Evolutionary conservation across 2,888 invertebrate genomes (phyloP), one percentile per base, ranked within the genome.

Genomic region (Dasypogon diadema): DNA sequence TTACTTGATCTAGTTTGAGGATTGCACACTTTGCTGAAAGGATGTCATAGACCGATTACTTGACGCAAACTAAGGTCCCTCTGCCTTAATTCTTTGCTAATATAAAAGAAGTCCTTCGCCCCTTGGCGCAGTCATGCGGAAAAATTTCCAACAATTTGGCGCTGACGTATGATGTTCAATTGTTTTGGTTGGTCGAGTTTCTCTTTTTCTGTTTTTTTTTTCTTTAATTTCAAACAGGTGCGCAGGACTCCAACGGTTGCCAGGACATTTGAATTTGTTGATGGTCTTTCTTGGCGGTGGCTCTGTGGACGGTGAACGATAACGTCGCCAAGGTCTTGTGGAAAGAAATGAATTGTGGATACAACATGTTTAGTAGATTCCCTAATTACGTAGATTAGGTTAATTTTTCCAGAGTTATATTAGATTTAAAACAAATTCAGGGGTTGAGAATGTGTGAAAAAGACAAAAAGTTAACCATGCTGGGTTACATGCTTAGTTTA

Each of bases 101-200:
- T 70, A 54, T 54, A 70, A 72, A 55, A 72, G 16, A 30, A 56
- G 54, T 55, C 54, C 26, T 37, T 79, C 74, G 80, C 81, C 80
- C 79, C 79, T 79, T 77, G 82, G 82, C 82, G 83, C 84, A 83
- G 81, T 83, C 80, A 83, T 80, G 82, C 83, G 80, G 79, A 81
- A 80, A 80, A 77, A 55, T 75, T 74, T 48, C 24, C 34, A 55
- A 34, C 56, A 37, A 56, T 56, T 51, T 70, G 55, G 56, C 55
- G 56, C 42, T 73, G 73, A 55, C 55, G 73, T 73, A 56, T 55
- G 56, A 56, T 76, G 56, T 77, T 79, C 79, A 77, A 78, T 79
- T 81, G 83, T 84, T 83, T 82, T 82, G 84, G 82, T 83, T 82
- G 83, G 83, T 79, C 78, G 79, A 48, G 46, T 74, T 58, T 24